Percentiles rank a stretch among this genome's conserved stretches.
Conservation (phyloP, 2,797 vertebrate genomes). For the Sebastes matsubarae region DNA sequence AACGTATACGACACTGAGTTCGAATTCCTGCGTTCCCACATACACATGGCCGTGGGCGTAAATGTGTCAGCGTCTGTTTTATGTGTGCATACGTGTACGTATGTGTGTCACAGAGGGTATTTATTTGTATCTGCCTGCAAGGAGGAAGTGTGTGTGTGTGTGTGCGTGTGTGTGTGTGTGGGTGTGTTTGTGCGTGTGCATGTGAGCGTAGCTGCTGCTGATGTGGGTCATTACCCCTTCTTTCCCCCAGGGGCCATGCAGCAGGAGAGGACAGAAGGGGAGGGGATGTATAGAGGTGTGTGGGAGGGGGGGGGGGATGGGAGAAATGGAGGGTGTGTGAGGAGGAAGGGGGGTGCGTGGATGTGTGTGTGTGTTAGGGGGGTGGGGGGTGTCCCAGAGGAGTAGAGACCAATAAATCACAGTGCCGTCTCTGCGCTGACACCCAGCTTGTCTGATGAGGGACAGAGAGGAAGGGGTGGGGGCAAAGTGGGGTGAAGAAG, state of each 20-base stretch:
- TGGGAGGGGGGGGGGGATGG: slow-evolving; percentile 1
- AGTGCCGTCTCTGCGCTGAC: slow-evolving; percentile 77
- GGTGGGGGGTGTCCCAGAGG: slow-evolving; percentile 62
- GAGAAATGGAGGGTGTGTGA: slow-evolving; percentile 22
- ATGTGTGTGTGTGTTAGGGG: slow-evolving; percentile 3
- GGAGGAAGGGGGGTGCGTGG: slow-evolving; percentile 19
- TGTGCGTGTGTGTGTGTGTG: slow-evolving; percentile 14
- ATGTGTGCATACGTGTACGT: slow-evolving; percentile 57
- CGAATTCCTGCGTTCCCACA: slow-evolving; percentile 71
- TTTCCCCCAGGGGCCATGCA: slow-evolving; percentile 72
- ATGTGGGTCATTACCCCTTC: slow-evolving; percentile 86
- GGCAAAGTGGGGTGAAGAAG: slow-evolving; percentile 5
- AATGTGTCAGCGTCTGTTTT: slow-evolving; percentile 75
- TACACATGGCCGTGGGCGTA: slow-evolving; percentile 67
- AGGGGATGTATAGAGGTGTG: slow-evolving; percentile 36
- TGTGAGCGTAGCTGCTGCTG: slow-evolving; percentile 67
- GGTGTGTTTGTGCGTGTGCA: neutral
- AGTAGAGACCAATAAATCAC: slow-evolving; percentile 83
- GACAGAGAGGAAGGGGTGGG: slow-evolving; percentile 32
- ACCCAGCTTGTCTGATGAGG: slow-evolving; percentile 80
- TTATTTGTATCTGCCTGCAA: slow-evolving; percentile 71
- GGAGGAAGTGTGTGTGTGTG: slow-evolving; percentile 28
- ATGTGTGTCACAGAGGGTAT: slow-evolving; percentile 66
- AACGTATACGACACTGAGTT: slow-evolving; percentile 31
- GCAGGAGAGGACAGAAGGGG: slow-evolving; percentile 67